Conservation (phyloP, 2,797 vertebrate genomes). For the Knipowitschia caucasica region DNA sequence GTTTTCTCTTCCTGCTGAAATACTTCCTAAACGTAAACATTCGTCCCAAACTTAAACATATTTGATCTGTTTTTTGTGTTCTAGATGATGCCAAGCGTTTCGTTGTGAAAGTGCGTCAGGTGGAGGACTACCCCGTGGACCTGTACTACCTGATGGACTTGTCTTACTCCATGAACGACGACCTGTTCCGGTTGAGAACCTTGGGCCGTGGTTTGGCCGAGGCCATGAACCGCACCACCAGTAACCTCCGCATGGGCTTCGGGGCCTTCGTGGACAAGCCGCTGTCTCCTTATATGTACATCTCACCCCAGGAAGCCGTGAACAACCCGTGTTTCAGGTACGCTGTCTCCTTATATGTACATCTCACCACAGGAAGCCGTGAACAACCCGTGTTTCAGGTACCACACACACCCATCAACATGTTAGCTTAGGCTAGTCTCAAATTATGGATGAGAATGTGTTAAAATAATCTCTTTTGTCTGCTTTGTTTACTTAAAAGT, state of each 20-base stretch:
- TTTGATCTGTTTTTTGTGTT: neutral
- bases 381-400: neutral
- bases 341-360: conserved; percentile 91
- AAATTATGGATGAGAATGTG: no score
- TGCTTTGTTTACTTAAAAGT: no score
- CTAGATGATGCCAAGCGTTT: conserved; percentile 90
- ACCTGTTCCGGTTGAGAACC: conserved; percentile 82
- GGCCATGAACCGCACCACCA: conserved; percentile 91
- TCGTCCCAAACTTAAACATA: neutral
- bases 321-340: conserved; percentile 90
- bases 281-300: conserved; percentile 91
- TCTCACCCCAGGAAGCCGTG: conserved; percentile 85
- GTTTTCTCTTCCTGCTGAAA: no score
- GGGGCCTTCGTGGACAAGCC: conserved; percentile 98
- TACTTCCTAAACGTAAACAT: no score
- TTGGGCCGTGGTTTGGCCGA: conserved; percentile 86
- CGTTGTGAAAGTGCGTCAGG: conserved; percentile 88
- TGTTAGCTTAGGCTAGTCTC: no score
- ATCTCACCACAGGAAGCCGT: conserved; percentile 80
- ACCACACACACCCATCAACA: no score
- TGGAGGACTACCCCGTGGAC: conserved; percentile 97
- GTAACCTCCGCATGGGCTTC: conserved; percentile 93
- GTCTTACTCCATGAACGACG: conserved; percentile 88
- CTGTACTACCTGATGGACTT: conserved; percentile 99
- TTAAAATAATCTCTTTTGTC: no score